These are phyloP conservation scores for Diorhabda carinulata DNA, from an alignment of 1,140 invertebrate genomes.

Conservation along the genomic window DNA sequence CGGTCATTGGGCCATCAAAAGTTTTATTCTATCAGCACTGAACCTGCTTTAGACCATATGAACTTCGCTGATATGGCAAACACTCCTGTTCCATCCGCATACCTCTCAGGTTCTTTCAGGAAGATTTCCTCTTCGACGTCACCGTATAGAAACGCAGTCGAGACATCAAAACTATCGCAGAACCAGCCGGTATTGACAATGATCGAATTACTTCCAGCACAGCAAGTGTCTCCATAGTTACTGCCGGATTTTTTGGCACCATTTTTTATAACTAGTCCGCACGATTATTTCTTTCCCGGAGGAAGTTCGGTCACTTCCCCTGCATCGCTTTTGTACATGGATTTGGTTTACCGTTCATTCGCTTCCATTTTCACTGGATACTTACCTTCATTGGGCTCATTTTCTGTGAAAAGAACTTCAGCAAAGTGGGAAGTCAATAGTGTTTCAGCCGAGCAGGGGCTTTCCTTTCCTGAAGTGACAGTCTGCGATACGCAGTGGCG, in stretches of 20 bases:
- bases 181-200: neutral
- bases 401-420: too few species aligned
- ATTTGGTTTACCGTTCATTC: too few species aligned
- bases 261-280: neutral
- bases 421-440: too few species aligned
- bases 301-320: too few species aligned
- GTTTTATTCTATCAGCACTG: neutral
- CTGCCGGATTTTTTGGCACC: neutral
- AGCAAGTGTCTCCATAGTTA: neutral
- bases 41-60: neutral
- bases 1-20: neutral
- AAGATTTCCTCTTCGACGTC: neutral
- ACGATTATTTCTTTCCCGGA: too few species aligned
- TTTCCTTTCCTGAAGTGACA: too few species aligned
- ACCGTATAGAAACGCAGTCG: neutral
- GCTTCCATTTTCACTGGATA: too few species aligned
- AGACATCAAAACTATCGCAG: neutral
- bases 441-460: too few species aligned
- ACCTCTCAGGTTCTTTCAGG: neutral
- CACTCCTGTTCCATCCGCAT: neutral
- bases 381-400: too few species aligned
- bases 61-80: neutral
- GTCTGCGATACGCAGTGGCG: too few species aligned
- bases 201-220: neutral
- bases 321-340: too few species aligned